Percentiles rank a stretch among this genome's conserved stretches.
Conservation (phyloP, 2,113 vertebrate species). For the Strigops habroptila region DNA sequence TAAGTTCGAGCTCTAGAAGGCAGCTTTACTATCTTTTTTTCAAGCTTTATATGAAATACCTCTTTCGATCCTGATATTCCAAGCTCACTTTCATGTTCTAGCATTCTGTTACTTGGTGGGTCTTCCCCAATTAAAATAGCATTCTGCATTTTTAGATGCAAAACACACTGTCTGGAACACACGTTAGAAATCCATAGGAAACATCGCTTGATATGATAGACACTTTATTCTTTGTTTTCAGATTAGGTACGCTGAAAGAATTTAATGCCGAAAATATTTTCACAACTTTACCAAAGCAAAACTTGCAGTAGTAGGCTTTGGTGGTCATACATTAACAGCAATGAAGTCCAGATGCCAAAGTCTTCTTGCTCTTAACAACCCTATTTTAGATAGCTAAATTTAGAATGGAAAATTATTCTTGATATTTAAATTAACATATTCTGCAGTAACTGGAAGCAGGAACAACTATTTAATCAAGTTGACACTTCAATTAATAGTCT, state of each 20-base stretch:
- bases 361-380: neutral
- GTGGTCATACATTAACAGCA: neutral
- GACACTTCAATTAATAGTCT: neutral
- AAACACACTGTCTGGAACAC: neutral
- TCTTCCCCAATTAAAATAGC: neutral
- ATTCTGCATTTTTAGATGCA: neutral
- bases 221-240: neutral
- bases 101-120: neutral
- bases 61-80: neutral
- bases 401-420: neutral
- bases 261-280: neutral
- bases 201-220: neutral
- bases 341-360: neutral
- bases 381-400: neutral
- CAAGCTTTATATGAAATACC: neutral
- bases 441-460: neutral
- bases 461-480: neutral
- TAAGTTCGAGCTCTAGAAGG: neutral
- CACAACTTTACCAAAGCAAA: neutral
- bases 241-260: neutral
- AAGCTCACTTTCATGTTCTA: neutral
- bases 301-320: neutral
- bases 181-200: neutral
- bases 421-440: neutral
- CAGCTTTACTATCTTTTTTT: neutral